Evolutionary conservation across 2,113 vertebrate genomes (phyloP), one percentile per base, ranked within the genome.

Genomic region (Siniperca chuatsi): DNA sequence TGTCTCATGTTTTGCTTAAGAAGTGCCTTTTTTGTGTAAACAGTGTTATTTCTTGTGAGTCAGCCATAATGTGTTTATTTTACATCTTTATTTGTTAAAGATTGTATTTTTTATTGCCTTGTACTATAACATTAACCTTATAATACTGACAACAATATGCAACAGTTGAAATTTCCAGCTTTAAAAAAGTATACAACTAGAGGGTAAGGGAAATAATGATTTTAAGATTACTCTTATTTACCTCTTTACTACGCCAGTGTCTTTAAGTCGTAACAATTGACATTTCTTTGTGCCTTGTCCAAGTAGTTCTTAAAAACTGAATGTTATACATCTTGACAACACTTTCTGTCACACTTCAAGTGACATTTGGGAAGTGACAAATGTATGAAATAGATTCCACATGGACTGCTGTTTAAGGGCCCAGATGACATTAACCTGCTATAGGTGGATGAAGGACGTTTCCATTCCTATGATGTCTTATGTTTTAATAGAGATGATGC

Each of bases 11-110:
- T 77, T 88, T 82, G 83, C 72, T 78, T 87, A 81, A 89, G 15
- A 95, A 95, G 95, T 95, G 95, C 92, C 94, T 95, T 95, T 92
- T 88, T 79, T 88, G 80, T 93, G 81, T 85, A 90, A 93, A 92
- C 95, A 94, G 95, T 96, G 95, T 95, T 96, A 95, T 93, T 90
- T 93, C 67, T 69, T 69, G 2, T 61, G 44, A 79, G 75, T 90
- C 91, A 85, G 91, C 89, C 92, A 92, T 90, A 87, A 82, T 88
- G 88, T 90, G 79, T 82, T 82, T 80, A 73, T 84, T 84, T 82
- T 70, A 70, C 62, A n/a, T 67, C 77, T 68, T 78, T 87, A 75
- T 89, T 83, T 84, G 85, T 87, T 71, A 81, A 89, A 90, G 79
- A 88, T 91, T 83, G 77, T 92, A 92, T 90, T 83, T 88, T 81